Evolutionary conservation across 2,113 vertebrate genomes (phyloP).

Genomic region (Andinoacara biseriatus): DNA sequence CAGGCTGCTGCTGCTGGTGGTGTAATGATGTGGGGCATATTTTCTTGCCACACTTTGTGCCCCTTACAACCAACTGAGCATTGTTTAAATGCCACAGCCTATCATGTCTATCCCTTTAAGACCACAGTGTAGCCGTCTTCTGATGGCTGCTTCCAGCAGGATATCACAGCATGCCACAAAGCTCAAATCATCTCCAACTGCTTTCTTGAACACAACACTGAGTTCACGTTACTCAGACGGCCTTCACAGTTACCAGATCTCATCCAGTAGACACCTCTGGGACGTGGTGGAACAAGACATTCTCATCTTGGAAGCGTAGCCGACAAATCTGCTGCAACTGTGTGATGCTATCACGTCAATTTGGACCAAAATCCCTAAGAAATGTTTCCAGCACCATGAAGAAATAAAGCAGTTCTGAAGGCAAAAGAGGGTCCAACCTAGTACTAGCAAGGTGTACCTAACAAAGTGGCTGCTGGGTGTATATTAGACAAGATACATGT

Average conservation of each 20-base stretch:
- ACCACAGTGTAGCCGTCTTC: background rate
- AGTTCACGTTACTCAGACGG: background rate
- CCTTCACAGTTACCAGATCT: background rate
- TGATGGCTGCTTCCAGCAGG: background rate
- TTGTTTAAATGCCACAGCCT: background rate
- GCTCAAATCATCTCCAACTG: background rate
- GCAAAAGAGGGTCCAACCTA: background rate
- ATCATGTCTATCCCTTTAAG: background rate
- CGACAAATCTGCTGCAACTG: background rate
- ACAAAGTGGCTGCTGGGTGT: background rate
- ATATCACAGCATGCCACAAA: background rate
- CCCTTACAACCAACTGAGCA: background rate
- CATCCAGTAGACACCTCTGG: background rate
- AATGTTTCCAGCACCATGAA: background rate
- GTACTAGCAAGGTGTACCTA: background rate
- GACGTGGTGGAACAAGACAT: background rate
- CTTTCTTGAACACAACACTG: background rate
- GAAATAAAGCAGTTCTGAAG: background rate
- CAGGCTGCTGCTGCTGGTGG: constrained; percentile 1
- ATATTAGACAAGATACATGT: background rate
- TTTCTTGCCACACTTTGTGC: constrained; percentile 2
- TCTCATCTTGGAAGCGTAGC: background rate
- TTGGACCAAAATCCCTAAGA: background rate
- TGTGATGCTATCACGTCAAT: too few relatives aligned
- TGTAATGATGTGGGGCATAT: background rate